Evolutionary conservation across 1,140 invertebrate genomes (phyloP), one percentile per base, ranked within the genome.

Genomic region (Trachymyrmex cornetzi): DNA sequence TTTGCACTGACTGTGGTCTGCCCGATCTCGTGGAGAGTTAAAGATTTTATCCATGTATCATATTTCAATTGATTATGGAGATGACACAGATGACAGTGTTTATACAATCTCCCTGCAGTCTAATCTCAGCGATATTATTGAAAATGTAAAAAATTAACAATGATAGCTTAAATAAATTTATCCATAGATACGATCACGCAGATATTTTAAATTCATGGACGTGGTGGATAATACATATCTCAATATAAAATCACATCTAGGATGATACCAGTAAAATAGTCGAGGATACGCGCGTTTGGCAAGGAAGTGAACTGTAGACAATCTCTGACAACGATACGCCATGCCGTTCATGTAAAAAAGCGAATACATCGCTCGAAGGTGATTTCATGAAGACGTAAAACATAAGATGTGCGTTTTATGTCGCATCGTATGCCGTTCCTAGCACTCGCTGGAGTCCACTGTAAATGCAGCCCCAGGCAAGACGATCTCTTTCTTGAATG

Each of bases 381-480:
- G 34, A 27, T 61, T 77, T 55, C 48, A 72, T 67, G 30, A 80
- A 88, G 88, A 86, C 79, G 27, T 72, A 86, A 81, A 61, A 64
- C 34, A 59, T 57, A 30, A 75, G 72, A 75, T 66, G 75, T 55
- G 50, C 80, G 53, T 85, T 66, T 88, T 87, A 75, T 82, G 88
- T 85, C 80, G 55, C 72, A 82, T 85, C 69, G 50, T 87, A 67
- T 61, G 88, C 30, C 57, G 50, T 48, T 72, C 16, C 71, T 48
- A 50, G 66, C 81, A 27, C 57, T 71, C 38, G 82, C 59, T 71
- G 27, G 53, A 66, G 59, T 77, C 71, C 38, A 67, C 55, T 79
- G 69, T 87, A 72, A 89, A 66, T 22, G 66, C 59, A 89, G 71
- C 89, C 77, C 11, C 12, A 55, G 72, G 85, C 84, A 11, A 71